phyloP scores from a whole-genome alignment of 2,888 invertebrate species.

The Drymonia ruficornis region DNA sequence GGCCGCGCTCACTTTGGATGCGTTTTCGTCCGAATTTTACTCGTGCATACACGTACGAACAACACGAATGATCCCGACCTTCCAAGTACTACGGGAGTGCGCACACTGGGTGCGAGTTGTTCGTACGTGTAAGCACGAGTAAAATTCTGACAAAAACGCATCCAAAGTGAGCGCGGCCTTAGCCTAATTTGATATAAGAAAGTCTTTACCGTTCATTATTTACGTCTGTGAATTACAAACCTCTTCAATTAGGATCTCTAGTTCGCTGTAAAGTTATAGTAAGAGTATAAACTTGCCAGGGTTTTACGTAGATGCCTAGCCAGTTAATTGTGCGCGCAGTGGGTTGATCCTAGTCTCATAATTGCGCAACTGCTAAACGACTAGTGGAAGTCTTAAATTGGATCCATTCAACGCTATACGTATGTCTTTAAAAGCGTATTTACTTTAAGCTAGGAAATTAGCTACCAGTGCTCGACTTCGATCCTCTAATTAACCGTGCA shows the following conservation, averaged over 20 bases:
- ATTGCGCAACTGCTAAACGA: constrained; percentile 29
- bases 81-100: too few relatives aligned
- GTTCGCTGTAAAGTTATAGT: neutral
- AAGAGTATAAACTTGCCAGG: neutral
- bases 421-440: neutral
- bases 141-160: too few relatives aligned
- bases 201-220: neutral
- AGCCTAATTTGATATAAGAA: neutral
- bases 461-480: neutral
- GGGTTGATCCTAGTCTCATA: constrained; percentile 32
- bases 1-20: too few relatives aligned
- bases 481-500: neutral
- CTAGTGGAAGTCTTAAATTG: constrained; percentile 31
- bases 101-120: too few relatives aligned
- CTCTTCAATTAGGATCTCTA: neutral
- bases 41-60: too few relatives aligned
- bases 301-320: constrained; percentile 12
- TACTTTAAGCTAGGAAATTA: neutral
- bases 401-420: constrained; percentile 22
- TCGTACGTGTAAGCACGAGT: too few relatives aligned
- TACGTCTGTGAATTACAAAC: neutral
- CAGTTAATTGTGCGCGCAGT: constrained; percentile 19
- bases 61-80: too few relatives aligned
- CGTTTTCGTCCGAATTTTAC: too few relatives aligned
- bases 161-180: too few relatives aligned